Percentiles rank a stretch among this genome's conserved stretches.
Evolutionary conservation across 2,113 vertebrate genomes (phyloP).

Genomic region (Brienomyrus brachyistius): DNA sequence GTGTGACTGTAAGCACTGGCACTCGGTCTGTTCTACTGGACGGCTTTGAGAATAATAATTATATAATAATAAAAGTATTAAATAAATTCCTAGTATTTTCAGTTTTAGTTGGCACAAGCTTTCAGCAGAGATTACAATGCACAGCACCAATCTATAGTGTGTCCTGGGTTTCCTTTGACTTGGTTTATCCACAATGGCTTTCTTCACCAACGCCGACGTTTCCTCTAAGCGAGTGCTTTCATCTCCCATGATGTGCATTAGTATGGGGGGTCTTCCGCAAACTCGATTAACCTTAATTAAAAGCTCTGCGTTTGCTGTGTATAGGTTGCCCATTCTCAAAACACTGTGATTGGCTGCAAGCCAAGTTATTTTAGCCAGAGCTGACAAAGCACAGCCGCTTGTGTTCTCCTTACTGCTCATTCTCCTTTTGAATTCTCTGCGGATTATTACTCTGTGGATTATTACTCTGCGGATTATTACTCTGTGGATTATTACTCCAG

Average conservation of each 20-base stretch:
- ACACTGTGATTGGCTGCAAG: neutral
- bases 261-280: neutral
- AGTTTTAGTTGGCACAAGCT: neutral
- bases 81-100: neutral
- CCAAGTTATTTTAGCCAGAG: neutral
- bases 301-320: neutral
- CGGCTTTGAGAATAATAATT: neutral
- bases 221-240: neutral
- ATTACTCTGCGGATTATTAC: neutral
- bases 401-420: neutral
- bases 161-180: neutral
- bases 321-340: neutral
- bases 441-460: neutral
- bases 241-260: neutral
- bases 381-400: neutral
- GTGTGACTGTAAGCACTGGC: neutral
- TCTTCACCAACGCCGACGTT: neutral
- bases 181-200: neutral
- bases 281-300: neutral
- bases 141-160: neutral
- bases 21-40: neutral
- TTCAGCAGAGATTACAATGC: neutral
- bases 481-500: neutral
- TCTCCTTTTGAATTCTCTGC: neutral
- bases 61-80: neutral